Conservation (phyloP, 2,888 invertebrate genomes). For the Drepana falcataria region DNA sequence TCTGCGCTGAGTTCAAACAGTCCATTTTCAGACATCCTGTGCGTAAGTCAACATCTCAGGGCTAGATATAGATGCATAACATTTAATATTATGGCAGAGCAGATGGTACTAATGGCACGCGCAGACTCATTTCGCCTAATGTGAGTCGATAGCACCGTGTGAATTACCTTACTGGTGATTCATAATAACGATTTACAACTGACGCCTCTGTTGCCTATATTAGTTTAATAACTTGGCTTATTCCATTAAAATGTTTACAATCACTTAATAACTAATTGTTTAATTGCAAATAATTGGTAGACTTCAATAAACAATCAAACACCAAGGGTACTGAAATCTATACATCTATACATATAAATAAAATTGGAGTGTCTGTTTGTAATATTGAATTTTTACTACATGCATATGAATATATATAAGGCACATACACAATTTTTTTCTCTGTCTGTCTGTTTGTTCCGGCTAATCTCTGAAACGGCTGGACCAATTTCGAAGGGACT, state of each 20-base stretch:
- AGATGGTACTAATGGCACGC: slow-evolving; percentile 32
- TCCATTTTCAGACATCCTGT: slow-evolving; percentile 2
- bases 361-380: too few relatives aligned
- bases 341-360: too few relatives aligned
- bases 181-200: slow-evolving; percentile 26
- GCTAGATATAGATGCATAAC: slow-evolving; percentile 23
- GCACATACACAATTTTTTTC: too few relatives aligned
- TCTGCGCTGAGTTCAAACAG: too few relatives aligned
- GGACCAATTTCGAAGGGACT: too few relatives aligned
- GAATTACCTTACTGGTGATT: slow-evolving; percentile 21
- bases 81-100: slow-evolving; percentile 29
- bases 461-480: too few relatives aligned
- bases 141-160: slow-evolving; percentile 17
- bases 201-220: slow-evolving; percentile 12
- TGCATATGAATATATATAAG: too few relatives aligned
- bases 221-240: slow-evolving; percentile 13
- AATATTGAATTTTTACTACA: too few relatives aligned
- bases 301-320: too few relatives aligned
- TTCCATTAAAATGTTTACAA: neutral
- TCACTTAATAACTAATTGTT: slow-evolving; percentile 2
- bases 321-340: too few relatives aligned
- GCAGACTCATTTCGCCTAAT: slow-evolving; percentile 26
- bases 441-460: too few relatives aligned
- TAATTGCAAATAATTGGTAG: too few relatives aligned
- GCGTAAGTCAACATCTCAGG: slow-evolving; percentile 9